These are phyloP conservation scores for Helleia helle DNA, from an alignment of 2,888 invertebrate genomes.

Conservation along the genomic window DNA sequence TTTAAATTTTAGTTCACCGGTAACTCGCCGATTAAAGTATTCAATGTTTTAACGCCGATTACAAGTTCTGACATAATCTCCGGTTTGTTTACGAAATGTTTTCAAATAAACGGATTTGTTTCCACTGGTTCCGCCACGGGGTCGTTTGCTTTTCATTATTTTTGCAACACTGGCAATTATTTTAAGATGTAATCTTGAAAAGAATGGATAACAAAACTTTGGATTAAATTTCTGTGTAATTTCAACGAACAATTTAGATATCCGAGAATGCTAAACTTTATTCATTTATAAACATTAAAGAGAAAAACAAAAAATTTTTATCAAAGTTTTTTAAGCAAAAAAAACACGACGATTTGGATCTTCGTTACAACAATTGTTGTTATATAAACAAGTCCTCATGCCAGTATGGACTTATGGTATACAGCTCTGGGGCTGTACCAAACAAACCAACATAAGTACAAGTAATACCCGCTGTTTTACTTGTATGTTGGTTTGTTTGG, in stretches of 20 bases:
- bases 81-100: conserved; percentile 42
- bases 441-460: too few relatives aligned
- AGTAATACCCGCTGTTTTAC: too few relatives aligned
- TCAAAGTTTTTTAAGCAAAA: too few relatives aligned
- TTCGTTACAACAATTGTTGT: too few relatives aligned
- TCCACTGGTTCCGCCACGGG: not conserved
- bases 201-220: conserved; percentile 7
- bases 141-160: conserved; percentile 5
- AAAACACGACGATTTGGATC: too few relatives aligned
- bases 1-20: conserved; percentile 39
- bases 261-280: conserved; percentile 4
- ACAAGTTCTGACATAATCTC: conserved; percentile 51
- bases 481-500: too few relatives aligned
- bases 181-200: conserved; percentile 8
- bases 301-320: too few relatives aligned
- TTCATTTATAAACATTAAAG: conserved; percentile 5
- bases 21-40: conserved; percentile 34
- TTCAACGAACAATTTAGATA: not conserved
- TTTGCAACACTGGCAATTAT: conserved; percentile 10
- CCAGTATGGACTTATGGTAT: too few relatives aligned
- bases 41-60: conserved; percentile 50
- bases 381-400: too few relatives aligned
- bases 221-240: conserved; percentile 8
- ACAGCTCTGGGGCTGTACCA: too few relatives aligned
- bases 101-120: conserved; percentile 30